phyloP scores from a whole-genome alignment of 1,140 invertebrate genomes.

The Zophobas atratus region DNA sequence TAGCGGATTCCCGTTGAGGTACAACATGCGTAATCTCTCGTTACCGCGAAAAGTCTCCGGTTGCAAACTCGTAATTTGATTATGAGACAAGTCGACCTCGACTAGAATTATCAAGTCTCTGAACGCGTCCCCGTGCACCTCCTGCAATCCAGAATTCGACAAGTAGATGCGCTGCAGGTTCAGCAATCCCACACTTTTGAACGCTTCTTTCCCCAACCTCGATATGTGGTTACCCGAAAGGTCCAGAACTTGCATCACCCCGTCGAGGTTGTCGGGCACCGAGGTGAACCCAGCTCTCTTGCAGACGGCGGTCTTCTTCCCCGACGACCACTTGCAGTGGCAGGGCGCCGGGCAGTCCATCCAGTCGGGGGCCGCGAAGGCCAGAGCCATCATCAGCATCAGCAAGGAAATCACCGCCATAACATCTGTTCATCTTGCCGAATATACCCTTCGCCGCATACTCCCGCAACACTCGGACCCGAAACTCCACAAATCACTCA shows the following conservation, averaged over 20 bases:
- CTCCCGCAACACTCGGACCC: background rate
- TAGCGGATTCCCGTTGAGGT: conserved; percentile 82
- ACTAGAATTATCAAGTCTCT: conserved; percentile 88
- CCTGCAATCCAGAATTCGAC: conserved; percentile 79
- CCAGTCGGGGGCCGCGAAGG: conserved; percentile 80
- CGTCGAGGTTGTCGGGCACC: conserved; percentile 81
- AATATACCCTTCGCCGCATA: conserved; percentile 4
- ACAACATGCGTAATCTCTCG: conserved; percentile 78
- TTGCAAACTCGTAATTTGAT: conserved; percentile 78
- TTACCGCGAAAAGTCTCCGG: conserved; percentile 84
- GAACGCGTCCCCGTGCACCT: conserved; percentile 87
- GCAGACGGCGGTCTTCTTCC: conserved; percentile 90
- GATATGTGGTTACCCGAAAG: conserved; percentile 85
- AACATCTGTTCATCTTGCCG: conserved; percentile 61
- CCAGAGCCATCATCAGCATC: conserved; percentile 63
- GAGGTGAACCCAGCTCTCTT: conserved; percentile 82
- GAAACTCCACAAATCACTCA: conserved; percentile 12
- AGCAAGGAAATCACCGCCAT: conserved; percentile 64
- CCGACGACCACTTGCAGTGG: conserved; percentile 90
- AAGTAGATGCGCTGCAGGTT: conserved; percentile 90
- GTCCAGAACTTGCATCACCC: conserved; percentile 90
- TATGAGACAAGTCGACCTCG: conserved; percentile 87
- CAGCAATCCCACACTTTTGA: conserved; percentile 82
- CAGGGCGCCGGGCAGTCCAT: conserved; percentile 86
- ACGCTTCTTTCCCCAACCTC: conserved; percentile 83